Evolutionary conservation across 1,140 invertebrate genomes (phyloP).

Genomic region (Ceratoteleas bidentatus): DNA sequence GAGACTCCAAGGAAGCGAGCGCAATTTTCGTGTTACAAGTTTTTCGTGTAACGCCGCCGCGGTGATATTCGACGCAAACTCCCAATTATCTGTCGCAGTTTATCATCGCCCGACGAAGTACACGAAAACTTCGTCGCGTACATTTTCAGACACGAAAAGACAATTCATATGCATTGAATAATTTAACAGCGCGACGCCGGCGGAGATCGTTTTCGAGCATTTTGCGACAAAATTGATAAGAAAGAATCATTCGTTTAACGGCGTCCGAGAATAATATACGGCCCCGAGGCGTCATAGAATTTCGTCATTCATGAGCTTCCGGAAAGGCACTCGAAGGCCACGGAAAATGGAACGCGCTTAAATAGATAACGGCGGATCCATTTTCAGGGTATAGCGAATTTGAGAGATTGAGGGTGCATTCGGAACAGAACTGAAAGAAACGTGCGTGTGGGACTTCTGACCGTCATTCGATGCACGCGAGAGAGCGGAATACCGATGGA

Average conservation of each 20-base stretch:
- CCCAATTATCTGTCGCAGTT: constrained; percentile 1
- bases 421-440: constrained; percentile 35
- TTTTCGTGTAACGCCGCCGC: background rate
- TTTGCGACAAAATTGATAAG: constrained; percentile 34
- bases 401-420: constrained; percentile 50
- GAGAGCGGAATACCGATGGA: constrained; percentile 55
- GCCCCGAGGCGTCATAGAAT: constrained; percentile 32
- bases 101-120: background rate
- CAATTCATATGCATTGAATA: constrained; percentile 51
- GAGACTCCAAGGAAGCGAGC: constrained; percentile 16
- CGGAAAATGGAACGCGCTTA: constrained; percentile 56
- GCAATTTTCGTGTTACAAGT: constrained; percentile 10
- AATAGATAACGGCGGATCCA: constrained; percentile 58
- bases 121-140: constrained; percentile 1
- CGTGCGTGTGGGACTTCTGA: constrained; percentile 32
- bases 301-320: constrained; percentile 59
- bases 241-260: constrained; percentile 43
- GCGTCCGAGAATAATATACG: constrained; percentile 41
- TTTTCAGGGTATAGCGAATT: constrained; percentile 43
- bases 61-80: constrained; percentile 4
- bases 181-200: constrained; percentile 28
- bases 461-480: constrained; percentile 30
- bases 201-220: constrained; percentile 17
- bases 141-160: constrained; percentile 39
- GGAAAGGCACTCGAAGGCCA: constrained; percentile 39